Conservation (phyloP, 1,140 invertebrate species). For the Camponotus floridanus region DNA sequence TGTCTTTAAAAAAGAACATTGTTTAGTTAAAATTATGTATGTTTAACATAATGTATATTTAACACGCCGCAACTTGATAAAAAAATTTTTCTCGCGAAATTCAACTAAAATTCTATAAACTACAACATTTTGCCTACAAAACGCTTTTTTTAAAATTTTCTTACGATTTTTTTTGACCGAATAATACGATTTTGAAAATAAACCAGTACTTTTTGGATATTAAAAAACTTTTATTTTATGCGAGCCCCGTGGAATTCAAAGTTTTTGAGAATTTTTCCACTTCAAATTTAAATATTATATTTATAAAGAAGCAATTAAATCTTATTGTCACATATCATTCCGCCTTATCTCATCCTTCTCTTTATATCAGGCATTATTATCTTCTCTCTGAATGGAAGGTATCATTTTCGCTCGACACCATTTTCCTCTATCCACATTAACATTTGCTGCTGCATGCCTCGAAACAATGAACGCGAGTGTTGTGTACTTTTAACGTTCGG, state of each 20-base stretch:
- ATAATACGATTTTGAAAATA: too few species aligned
- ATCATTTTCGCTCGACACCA: slow-evolving; percentile 23
- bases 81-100: too few species aligned
- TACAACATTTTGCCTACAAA: too few species aligned
- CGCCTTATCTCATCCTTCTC: neutral
- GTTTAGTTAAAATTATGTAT: too few species aligned
- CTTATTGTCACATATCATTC: neutral
- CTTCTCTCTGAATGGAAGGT: slow-evolving; percentile 3
- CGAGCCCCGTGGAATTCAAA: neutral
- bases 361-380: neutral
- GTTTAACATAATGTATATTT: too few species aligned
- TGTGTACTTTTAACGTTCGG: slow-evolving; percentile 13
- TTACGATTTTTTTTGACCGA: too few species aligned
- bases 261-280: neutral
- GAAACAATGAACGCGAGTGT: slow-evolving; percentile 49
- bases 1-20: too few species aligned
- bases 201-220: too few species aligned
- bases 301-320: neutral
- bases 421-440: slow-evolving; percentile 15
- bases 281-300: neutral
- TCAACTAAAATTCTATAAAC: too few species aligned
- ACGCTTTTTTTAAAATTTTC: too few species aligned
- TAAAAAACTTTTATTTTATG: too few species aligned
- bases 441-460: neutral
- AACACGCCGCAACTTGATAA: too few species aligned